Evolutionary conservation across 2,113 vertebrate genomes (phyloP), one percentile per base, ranked within the genome.

Genomic region (human (Homo sapiens)): DNA sequence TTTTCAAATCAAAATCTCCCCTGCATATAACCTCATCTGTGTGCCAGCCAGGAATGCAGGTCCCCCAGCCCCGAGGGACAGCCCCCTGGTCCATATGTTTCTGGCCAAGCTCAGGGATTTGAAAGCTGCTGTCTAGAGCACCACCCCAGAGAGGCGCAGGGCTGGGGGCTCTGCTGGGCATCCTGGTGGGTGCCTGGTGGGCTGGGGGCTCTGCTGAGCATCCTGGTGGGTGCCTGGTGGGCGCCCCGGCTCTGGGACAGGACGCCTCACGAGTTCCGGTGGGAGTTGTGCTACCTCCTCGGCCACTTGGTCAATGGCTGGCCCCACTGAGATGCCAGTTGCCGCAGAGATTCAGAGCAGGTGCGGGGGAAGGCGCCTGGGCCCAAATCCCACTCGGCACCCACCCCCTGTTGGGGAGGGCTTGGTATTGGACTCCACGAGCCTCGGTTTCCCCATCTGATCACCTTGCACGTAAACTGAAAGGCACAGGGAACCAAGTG

Each of bases 391-490:
- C 3, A 3, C 32, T n/a, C 22, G 2, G 61, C 61, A 64, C 61
- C 61, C 61, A 64, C 27, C 61, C 27, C 27, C 25, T 30, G 27
- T 14, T 2, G 61, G 12, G 30, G 27, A 64, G 27, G 61, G 61
- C 11, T 30, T 64, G 61, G 27, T 30, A 64, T 0, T 64, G 12
- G 6, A 64, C 61, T 8, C 12, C 11, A 1, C 6, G 2, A 59
- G 30, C 59, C 50, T 64, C 30, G 1, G 25, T n/a, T 70, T 93
- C 59, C 32, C 55, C n/a, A 43, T 10, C 30, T n/a, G 55, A 40
- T 14, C 17, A 20, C 30, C 0, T 1, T 18, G 40, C 0, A 0
- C 9, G 27, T 59, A 13, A 35, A n/a, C 30, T 8, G 20, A 61
- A 61, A 25, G 23, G 59, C 59, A 61, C 3, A 9, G 23, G 23